These are phyloP conservation scores for Anadara kagoshimensis DNA, from an alignment of 1,140 invertebrate genomes.

Conservation along the genomic window DNA sequence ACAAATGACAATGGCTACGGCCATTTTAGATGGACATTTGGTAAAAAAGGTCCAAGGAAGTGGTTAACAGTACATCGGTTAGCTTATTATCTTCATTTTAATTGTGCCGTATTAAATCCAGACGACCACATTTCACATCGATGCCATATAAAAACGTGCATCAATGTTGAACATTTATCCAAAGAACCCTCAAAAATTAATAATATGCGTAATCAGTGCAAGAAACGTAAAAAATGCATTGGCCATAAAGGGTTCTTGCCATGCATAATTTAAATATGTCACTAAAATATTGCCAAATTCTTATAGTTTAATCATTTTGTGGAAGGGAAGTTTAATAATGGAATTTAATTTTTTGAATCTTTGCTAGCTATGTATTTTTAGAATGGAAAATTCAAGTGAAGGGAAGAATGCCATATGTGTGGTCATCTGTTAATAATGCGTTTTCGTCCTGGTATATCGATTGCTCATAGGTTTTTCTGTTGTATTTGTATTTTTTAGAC, in stretches of 20 bases:
- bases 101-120: background rate
- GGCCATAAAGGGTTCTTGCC: background rate
- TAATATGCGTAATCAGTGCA: background rate
- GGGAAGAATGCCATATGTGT: background rate
- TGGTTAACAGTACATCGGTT: no score
- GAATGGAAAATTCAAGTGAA: background rate
- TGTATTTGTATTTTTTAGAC: background rate
- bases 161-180: background rate
- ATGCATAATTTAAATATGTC: background rate
- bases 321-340: background rate
- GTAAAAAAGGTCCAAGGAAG: no score
- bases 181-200: slow-evolving; percentile 6
- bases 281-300: background rate
- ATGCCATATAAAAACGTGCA: slow-evolving; percentile 7
- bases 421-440: background rate
- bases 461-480: background rate
- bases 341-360: background rate
- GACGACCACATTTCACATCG: slow-evolving; percentile 8
- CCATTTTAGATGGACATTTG: no score
- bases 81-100: background rate
- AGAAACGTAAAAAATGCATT: background rate
- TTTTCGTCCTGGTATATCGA: background rate
- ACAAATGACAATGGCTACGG: no score
- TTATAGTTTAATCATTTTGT: background rate
- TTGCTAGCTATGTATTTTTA: no score